A percentile compares a stretch with the other conserved stretches of the same genome.
Conservation (phyloP, 2,113 vertebrate species). For the Sorex araneus region DNA sequence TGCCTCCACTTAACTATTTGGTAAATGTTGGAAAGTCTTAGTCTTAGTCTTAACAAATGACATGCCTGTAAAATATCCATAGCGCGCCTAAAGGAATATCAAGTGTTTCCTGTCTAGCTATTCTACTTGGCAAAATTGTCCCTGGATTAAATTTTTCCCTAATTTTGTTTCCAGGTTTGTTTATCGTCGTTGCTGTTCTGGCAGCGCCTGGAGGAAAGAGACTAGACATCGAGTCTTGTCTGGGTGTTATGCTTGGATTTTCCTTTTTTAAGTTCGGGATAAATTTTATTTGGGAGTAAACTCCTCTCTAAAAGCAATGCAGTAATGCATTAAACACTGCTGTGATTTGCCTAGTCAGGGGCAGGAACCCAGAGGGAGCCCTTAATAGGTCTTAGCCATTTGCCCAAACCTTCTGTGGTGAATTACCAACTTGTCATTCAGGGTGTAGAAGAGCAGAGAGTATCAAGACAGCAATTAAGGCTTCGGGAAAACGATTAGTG, state of each 20-base stretch:
- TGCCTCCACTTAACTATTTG: too few relatives aligned
- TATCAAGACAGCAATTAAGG: constrained; percentile 18
- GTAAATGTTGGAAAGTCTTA: background rate
- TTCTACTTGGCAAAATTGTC: background rate
- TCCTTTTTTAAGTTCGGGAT: background rate
- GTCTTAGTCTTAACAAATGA: background rate
- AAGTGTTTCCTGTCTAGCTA: background rate
- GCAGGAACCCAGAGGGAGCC: background rate
- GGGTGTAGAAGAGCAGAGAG: background rate
- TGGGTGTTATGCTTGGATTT: background rate
- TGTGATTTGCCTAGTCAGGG: background rate
- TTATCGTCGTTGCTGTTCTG: background rate
- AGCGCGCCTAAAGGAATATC: background rate
- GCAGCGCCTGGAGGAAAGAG: background rate
- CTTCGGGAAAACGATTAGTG: constrained; percentile 42
- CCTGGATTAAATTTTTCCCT: constrained; percentile 44
- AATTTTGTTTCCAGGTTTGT: constrained; percentile 42
- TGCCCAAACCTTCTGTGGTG: background rate
- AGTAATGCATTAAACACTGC: background rate
- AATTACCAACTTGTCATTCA: constrained; percentile 29
- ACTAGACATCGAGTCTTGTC: background rate
- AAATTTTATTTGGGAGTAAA: constrained; percentile 30
- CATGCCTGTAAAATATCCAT: background rate
- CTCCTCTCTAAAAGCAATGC: constrained; percentile 6
- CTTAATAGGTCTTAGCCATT: background rate